Conservation (phyloP, 2,113 vertebrate genomes). For the Sigmodon hispidus region DNA sequence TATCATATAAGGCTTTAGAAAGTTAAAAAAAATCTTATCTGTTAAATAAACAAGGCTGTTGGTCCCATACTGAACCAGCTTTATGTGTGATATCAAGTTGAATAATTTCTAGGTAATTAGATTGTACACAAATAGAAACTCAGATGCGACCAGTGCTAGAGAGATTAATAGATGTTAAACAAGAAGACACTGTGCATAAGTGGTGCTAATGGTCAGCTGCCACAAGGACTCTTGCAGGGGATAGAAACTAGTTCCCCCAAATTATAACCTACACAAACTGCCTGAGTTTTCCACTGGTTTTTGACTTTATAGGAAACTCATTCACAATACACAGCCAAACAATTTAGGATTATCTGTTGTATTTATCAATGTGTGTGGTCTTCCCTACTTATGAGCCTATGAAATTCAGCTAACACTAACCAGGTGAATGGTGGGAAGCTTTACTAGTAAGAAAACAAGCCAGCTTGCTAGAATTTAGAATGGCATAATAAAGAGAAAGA, state of each 20-base stretch:
- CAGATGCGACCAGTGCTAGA: neutral
- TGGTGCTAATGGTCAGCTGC: neutral
- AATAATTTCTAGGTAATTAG: neutral
- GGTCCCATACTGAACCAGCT: neutral
- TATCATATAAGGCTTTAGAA: neutral
- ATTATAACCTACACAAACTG: neutral
- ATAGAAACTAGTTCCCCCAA: neutral
- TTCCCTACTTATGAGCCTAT: neutral
- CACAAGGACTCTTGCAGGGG: neutral
- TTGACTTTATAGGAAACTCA: neutral
- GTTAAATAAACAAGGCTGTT: constrained; percentile 33
- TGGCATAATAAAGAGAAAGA: neutral
- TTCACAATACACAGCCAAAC: neutral
- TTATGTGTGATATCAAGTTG: neutral
- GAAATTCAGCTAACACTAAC: neutral
- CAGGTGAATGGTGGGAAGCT: neutral
- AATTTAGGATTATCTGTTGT: neutral
- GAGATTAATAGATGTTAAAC: neutral
- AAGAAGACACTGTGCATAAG: neutral
- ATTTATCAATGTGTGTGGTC: neutral
- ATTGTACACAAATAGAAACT: neutral
- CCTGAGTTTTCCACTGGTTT: neutral
- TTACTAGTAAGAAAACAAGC: neutral
- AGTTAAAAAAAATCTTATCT: constrained; percentile 27
- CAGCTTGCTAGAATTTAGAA: neutral